Evolutionary conservation across 2,113 vertebrate species (phyloP), one percentile per base, ranked within the genome.

Genomic region (Albula glossodonta): DNA sequence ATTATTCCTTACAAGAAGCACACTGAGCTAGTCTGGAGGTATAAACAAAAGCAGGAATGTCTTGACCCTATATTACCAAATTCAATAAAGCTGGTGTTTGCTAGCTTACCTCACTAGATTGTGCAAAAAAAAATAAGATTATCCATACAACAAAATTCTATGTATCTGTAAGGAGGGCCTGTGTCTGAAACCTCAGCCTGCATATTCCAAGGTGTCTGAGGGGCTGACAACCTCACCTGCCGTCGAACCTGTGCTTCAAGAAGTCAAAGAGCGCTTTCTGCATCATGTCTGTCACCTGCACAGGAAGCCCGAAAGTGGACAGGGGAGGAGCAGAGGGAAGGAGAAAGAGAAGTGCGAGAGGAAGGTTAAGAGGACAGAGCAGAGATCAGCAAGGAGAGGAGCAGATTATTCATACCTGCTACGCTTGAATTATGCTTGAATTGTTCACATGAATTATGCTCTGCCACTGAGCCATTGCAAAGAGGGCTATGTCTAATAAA

Each of bases 211-310:
- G 74, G 11, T 51, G 63, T 53, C 50, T 41, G 51, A 25, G 50
- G 9, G 88, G 88, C 56, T 9, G 60, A 66, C 60, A 66, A 63
- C 90, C 98, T 98, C 95, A 99, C 98, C 98, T 99, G 93, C 98
- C 98, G 90, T 99, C 98, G 94, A 99, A 99, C 95, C 98, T 97
- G 97, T 99, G 98, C 96, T 99, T 99, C 93, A 99, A 95, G 96
- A 99, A 99, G 96, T 99, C 98, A 96, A 99, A 99, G 90, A 99
- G 96, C 60, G 98, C 98, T 96, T 99, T 99, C 97, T 99, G 98
- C 98, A 99, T 99, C 98, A 99, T 99, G 93, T 99, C 98, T 90
- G 98, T 99, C 94, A 99, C 98, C 98, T 99, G 94, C 79, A 51
- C 88, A 94, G 52, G 51, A 74, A 80, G 83, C 5, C 89, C 15